Base-by-base conservation (phyloP, 2,888 invertebrate species). In the Eupeodes luniger region DNA sequence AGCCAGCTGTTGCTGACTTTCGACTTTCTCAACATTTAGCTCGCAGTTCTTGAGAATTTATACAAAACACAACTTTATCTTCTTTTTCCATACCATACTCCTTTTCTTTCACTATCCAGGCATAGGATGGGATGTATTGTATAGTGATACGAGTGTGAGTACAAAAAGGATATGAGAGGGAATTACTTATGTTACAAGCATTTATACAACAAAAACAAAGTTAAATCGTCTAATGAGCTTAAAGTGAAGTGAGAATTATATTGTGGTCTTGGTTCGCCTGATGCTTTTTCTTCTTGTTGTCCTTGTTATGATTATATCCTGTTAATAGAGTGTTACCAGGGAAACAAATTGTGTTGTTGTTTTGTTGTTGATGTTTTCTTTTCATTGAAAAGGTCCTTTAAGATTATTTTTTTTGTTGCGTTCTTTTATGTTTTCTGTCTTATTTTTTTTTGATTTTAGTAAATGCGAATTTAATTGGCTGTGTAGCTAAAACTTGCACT, bases 171-270 rank as follows among this genome's bases (percentile, higher is more conserved):
- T 81, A 70, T 81, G 62, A 81, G 67, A 77, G 34, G 49, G 64
- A 75, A 70, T 77, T 69, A 72, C 36, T 40, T 55, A 49, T 62
- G 57, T 55, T 64, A 40, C 62, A 44, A 34, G 36, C 16, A n/a
- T 36, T 59, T 59, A 40, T 49, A 70, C 44, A 57, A 49, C 36
- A 55, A 69, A 57, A 57, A 76, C 80, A 81, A 27, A 80, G 83
- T 66, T 66, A 70, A 87, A 80, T 80, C 84, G 67, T 80, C 76
- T 87, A 87, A 87, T 83, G 80, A 84, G 87, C 87, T 87, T 87
- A 84, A 80, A 81, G 76, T 87, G 72, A 84, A 81, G 84, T 77
- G 72, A 80, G 80, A 80, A 81, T 81, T 86, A 81, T 81, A 81
- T 81, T 72, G 84, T 74, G 80, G 82, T 82, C 47, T 70, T 59